Evolutionary conservation across 2,888 invertebrate genomes (phyloP).

Genomic region (Drosophila recens): DNA sequence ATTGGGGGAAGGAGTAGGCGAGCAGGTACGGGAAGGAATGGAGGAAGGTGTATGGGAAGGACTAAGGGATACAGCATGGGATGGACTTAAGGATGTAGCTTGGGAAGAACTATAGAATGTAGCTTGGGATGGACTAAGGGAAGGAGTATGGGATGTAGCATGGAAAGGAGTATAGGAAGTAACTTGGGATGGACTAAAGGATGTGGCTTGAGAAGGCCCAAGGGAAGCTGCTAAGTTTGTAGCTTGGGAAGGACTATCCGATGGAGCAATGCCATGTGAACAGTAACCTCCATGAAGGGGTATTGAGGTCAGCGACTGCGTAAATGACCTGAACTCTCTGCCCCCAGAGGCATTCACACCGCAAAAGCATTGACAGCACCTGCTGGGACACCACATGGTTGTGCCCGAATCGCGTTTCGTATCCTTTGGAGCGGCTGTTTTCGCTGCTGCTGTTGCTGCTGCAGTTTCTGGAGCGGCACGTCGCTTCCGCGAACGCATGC

Average conservation of each 20-base stretch:
- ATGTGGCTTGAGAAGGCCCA: too few species aligned
- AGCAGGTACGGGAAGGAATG: not conserved
- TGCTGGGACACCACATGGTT: slow-evolving; percentile 69
- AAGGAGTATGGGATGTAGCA: too few species aligned
- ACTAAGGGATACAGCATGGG: too few species aligned
- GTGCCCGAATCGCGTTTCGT: slow-evolving; percentile 54
- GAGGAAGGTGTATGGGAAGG: not conserved
- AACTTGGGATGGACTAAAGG: too few species aligned
- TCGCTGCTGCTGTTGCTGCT: not conserved
- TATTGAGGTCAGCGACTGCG: not conserved
- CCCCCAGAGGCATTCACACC: not conserved
- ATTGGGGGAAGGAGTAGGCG: not conserved
- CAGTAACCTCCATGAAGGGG: not conserved
- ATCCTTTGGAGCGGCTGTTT: not conserved
- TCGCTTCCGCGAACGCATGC: not conserved
- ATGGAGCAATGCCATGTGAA: not conserved
- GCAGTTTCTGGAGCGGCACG: slow-evolving; percentile 1
- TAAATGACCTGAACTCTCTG: not conserved
- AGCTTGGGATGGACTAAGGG: too few species aligned
- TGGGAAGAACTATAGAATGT: not conserved
- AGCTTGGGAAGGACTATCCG: not conserved
- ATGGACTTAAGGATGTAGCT: too few species aligned
- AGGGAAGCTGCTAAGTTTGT: not conserved
- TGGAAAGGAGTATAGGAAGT: not conserved
- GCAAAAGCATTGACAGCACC: slow-evolving; percentile 21